phyloP scores from a whole-genome alignment of 2,888 invertebrate genomes.

The Andrena hattorfiana region DNA sequence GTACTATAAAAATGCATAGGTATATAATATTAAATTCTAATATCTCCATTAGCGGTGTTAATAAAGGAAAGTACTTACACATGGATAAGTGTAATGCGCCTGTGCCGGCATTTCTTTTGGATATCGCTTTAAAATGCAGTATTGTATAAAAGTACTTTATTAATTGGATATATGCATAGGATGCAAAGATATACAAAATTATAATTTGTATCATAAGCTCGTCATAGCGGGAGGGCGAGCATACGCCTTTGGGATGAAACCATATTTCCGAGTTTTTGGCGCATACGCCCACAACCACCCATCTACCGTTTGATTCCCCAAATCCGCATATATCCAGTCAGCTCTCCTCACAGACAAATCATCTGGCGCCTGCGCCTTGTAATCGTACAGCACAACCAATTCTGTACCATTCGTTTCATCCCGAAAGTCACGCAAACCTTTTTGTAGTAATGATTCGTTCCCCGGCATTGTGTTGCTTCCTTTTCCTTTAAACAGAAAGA shows the following conservation, averaged over 20 bases:
- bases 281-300: conserved; percentile 98
- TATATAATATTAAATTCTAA: conserved; percentile 26
- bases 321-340: conserved; percentile 98
- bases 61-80: conserved; percentile 41
- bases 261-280: conserved; percentile 95
- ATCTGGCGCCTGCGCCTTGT: conserved; percentile 97
- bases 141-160: conserved; percentile 71
- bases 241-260: conserved; percentile 97
- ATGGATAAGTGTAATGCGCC: conserved; percentile 10
- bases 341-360: conserved; percentile 96
- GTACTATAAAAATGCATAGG: conserved; percentile 60
- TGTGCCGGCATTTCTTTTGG: conserved; percentile 9
- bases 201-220: conserved; percentile 87
- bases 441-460: conserved; percentile 79
- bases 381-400: conserved; percentile 97
- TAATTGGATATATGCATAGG: conserved; percentile 75
- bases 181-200: conserved; percentile 71
- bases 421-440: conserved; percentile 82
- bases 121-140: conserved; percentile 35
- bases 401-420: conserved; percentile 90
- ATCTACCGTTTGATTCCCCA: conserved; percentile 96
- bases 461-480: conserved; percentile 77
- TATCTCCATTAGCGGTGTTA: conserved; percentile 22
- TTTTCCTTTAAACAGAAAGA: conserved; percentile 69
- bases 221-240: conserved; percentile 97